These are phyloP conservation scores for Hartigia nigra DNA, from an alignment of 2,888 invertebrate genomes.

Conservation along the genomic window DNA sequence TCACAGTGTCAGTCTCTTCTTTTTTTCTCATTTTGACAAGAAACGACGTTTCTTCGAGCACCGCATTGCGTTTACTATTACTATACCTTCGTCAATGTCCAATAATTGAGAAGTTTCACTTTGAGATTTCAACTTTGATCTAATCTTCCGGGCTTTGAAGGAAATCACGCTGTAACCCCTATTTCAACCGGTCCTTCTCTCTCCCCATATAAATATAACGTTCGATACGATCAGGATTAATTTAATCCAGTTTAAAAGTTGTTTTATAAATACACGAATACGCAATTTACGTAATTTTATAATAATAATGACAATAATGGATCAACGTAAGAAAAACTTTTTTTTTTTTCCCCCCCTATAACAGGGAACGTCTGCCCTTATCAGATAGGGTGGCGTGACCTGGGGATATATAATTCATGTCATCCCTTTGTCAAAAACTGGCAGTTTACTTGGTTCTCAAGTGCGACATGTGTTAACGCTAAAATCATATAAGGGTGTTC, in stretches of 20 bases:
- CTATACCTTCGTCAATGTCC: background rate
- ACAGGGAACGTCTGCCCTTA: background rate
- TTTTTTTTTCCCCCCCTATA: background rate
- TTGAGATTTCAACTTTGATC: background rate
- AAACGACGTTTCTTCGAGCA: too few relatives aligned
- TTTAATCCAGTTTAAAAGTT: background rate
- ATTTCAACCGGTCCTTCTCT: too few relatives aligned
- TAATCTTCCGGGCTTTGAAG: background rate
- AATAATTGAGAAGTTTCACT: background rate
- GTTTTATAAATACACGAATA: background rate
- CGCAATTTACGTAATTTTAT: background rate
- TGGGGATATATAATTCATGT: background rate
- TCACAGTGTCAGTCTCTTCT: background rate
- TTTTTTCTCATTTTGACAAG: background rate
- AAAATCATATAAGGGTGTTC: background rate
- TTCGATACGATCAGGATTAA: background rate
- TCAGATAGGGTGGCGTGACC: background rate
- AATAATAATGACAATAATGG: background rate
- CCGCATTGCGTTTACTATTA: background rate
- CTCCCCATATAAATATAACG: background rate
- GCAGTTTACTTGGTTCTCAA: background rate
- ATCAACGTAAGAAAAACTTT: background rate
- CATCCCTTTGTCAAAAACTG: background rate
- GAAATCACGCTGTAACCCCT: background rate
- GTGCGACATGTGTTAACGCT: background rate